Percentiles rank a stretch among this genome's conserved stretches.
Conservation (phyloP, 1,140 invertebrate genomes). For the Aphelenchoides avenae region DNA sequence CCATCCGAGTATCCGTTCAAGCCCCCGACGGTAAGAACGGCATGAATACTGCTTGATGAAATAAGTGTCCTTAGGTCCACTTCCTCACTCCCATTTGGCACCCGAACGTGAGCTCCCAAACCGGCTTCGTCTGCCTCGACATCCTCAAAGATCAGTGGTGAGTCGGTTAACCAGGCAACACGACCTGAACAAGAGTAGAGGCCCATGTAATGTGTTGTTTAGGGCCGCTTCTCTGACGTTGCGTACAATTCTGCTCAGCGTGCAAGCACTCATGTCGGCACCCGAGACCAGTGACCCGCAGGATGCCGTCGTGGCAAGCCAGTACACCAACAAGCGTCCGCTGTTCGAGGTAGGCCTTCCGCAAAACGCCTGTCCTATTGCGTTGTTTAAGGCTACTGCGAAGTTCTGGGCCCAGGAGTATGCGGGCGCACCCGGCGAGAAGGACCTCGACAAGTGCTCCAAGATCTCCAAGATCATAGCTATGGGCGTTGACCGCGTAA, state of each 20-base stretch:
- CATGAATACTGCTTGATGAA: constrained; percentile 13
- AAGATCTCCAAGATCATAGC: constrained; percentile 61
- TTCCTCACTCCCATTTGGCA: constrained; percentile 99
- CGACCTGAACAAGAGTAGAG: no score
- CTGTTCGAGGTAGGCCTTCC: constrained; percentile 68
- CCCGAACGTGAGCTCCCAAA: constrained; percentile 97
- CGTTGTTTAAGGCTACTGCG: constrained; percentile 69
- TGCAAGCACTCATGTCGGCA: constrained; percentile 78
- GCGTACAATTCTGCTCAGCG: constrained; percentile 78
- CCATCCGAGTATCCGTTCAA: constrained; percentile 99
- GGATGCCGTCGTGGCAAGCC: constrained; percentile 91
- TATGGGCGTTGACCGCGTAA: constrained; percentile 64
- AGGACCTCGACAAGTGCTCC: constrained; percentile 52
- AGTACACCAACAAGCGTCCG: constrained; percentile 81
- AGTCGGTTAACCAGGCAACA: no score
- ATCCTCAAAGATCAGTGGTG: constrained; percentile 98
- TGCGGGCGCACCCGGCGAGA: constrained; percentile 66
- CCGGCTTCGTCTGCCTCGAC: constrained; percentile 96
- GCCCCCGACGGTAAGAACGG: constrained; percentile 79
- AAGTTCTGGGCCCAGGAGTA: constrained; percentile 90
- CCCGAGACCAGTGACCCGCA: constrained; percentile 74
- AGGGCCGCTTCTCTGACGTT: constrained; percentile 97
- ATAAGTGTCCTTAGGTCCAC: constrained; percentile 60
- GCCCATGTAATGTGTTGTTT: constrained; percentile 23
- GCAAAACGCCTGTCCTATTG: constrained; percentile 7